These are phyloP conservation scores for Chrysochloris asiatica DNA, from an alignment of 2,113 vertebrate genomes.

Conservation along the genomic window DNA sequence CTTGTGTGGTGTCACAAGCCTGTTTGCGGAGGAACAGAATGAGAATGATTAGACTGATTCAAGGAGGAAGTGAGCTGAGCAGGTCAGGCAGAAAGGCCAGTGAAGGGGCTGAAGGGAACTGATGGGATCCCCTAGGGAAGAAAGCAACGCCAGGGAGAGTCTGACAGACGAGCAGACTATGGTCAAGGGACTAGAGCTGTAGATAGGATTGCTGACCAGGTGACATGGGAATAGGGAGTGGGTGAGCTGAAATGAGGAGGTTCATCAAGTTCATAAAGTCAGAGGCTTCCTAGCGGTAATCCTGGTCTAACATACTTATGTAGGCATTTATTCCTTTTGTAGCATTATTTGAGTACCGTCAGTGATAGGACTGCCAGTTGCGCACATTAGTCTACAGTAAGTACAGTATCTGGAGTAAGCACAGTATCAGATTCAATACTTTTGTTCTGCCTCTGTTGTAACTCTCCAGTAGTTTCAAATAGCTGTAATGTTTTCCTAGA, in stretches of 20 bases:
- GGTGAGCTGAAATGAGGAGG: background rate
- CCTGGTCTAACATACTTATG: background rate
- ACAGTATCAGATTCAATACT: conserved; percentile 36
- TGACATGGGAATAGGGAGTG: background rate
- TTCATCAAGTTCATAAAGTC: background rate
- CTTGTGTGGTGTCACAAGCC: background rate
- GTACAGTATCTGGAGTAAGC: background rate
- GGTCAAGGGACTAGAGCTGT: background rate
- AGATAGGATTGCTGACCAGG: background rate
- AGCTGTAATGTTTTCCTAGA: background rate
- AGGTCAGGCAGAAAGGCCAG: background rate
- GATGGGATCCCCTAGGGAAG: background rate
- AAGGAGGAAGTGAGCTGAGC: background rate
- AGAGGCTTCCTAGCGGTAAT: background rate
- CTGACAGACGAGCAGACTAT: background rate
- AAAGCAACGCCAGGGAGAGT: background rate
- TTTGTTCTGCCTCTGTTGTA: conserved; percentile 7
- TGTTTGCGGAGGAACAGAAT: background rate
- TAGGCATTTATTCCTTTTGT: conserved; percentile 24
- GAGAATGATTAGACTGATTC: background rate
- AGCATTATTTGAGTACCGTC: background rate
- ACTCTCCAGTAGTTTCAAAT: background rate
- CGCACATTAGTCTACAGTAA: background rate
- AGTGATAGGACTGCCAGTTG: background rate
- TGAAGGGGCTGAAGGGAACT: background rate